These are phyloP conservation scores for Hypomecis atomaria DNA, from an alignment of 2,888 invertebrate genomes.

Conservation along the genomic window DNA sequence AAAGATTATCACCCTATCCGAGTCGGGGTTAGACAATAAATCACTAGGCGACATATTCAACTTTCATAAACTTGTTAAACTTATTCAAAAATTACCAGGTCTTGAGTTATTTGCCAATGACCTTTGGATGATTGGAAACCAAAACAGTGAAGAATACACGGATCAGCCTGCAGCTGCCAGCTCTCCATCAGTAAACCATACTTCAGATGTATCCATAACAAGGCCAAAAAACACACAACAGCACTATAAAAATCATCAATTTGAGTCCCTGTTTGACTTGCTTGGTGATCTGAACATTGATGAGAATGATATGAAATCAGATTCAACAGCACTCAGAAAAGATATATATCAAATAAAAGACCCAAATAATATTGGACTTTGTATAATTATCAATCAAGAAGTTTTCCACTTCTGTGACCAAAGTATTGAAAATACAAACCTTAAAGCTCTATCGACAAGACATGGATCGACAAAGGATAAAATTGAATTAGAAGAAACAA, in stretches of 20 bases:
- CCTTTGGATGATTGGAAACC: constrained; percentile 58
- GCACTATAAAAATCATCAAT: constrained; percentile 46
- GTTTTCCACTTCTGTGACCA: constrained; percentile 68
- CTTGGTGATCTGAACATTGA: constrained; percentile 53
- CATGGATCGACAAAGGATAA: constrained; percentile 68
- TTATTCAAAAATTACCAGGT: constrained; percentile 62
- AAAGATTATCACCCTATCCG: constrained; percentile 63
- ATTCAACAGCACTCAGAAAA: constrained; percentile 50
- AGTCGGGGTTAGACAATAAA: constrained; percentile 47
- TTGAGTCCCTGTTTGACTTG: constrained; percentile 55
- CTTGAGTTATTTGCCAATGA: constrained; percentile 56
- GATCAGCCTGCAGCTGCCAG: constrained; percentile 36
- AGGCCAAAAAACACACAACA: constrained; percentile 19
- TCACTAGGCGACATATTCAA: constrained; percentile 47
- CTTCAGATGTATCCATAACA: constrained; percentile 18
- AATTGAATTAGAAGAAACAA: constrained; percentile 59
- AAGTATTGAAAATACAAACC: constrained; percentile 57
- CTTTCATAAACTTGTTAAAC: constrained; percentile 59
- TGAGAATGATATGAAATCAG: constrained; percentile 59
- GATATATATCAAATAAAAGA: constrained; percentile 68
- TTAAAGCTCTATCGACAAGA: constrained; percentile 54
- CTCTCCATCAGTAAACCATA: constrained; percentile 30
- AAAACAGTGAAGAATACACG: constrained; percentile 46
- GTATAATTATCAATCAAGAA: constrained; percentile 76
- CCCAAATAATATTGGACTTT: constrained; percentile 66